Conservation (phyloP, 2,113 vertebrate species). For the Pycnonotus jocosus region DNA sequence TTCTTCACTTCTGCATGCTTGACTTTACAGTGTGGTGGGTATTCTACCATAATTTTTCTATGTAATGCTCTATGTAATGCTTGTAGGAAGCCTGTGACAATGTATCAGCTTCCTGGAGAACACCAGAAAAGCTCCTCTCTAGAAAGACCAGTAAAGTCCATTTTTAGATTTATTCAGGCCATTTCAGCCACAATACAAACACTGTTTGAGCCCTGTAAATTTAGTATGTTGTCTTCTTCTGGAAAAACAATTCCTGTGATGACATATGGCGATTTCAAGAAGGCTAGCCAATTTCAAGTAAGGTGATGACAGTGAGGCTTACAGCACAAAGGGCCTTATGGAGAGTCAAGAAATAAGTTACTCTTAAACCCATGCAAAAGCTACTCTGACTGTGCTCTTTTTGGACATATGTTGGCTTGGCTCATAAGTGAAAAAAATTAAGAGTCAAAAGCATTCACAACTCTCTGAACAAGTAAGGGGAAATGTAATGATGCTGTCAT, state of each 20-base stretch:
- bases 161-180: not conserved
- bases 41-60: not conserved
- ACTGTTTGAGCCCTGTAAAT: not conserved
- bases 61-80: not conserved
- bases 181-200: not conserved
- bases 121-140: not conserved
- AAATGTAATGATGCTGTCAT: not conserved
- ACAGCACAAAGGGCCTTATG: not conserved
- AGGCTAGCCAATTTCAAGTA: not conserved
- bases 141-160: not conserved
- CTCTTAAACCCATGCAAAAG: not conserved
- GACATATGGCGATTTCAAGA: not conserved
- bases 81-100: not conserved
- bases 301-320: not conserved
- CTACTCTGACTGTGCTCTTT: not conserved
- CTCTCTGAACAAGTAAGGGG: not conserved
- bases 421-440: not conserved
- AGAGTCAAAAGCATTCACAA: not conserved
- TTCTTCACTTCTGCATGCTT: not conserved
- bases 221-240: not conserved
- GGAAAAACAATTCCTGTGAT: not conserved
- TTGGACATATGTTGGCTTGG: not conserved
- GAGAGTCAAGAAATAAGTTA: not conserved
- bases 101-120: not conserved
- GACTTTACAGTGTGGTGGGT: not conserved